A percentile compares a stretch with the other conserved stretches of the same genome.
These are phyloP conservation scores for Amphipyra tragopoginis DNA, from an alignment of 2,888 invertebrate genomes.

Conservation along the genomic window DNA sequence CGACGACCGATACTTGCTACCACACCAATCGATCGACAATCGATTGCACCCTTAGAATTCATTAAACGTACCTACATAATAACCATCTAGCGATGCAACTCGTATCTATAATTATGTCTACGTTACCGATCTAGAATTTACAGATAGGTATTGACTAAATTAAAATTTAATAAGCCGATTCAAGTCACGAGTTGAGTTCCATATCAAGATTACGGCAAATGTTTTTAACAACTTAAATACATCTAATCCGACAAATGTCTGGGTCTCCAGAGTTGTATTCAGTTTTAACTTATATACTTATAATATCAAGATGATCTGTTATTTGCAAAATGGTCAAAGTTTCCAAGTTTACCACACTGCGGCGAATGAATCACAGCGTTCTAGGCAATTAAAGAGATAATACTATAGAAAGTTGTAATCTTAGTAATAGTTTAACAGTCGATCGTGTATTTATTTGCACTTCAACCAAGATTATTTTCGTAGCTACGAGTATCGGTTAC, in stretches of 20 bases:
- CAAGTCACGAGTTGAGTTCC: conserved; percentile 24
- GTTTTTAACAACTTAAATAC: conserved; percentile 7
- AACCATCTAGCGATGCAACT: conserved; percentile 2
- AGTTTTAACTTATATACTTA: conserved; percentile 18
- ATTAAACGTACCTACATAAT: no score
- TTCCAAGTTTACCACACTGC: conserved; percentile 60
- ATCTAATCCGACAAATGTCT: conserved; percentile 15
- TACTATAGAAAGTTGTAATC: conserved; percentile 61
- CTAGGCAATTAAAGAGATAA: conserved; percentile 67
- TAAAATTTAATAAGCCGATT: conserved; percentile 27
- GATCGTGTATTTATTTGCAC: conserved; percentile 29
- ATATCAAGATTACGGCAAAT: conserved; percentile 5
- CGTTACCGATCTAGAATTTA: neutral
- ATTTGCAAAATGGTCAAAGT: conserved; percentile 62
- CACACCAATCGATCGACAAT: no score
- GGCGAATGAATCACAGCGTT: conserved; percentile 49
- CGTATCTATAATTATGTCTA: neutral
- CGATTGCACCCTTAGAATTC: no score
- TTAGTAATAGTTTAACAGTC: conserved; percentile 23
- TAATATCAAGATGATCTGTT: conserved; percentile 53
- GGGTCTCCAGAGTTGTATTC: conserved; percentile 17
- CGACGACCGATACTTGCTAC: no score
- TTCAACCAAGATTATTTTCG: neutral
- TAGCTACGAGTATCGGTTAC: no score
- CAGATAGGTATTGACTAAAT: conserved; percentile 1